A percentile compares a stretch with the other conserved stretches of the same genome.
Conservation (phyloP, 2,888 invertebrate species). For the Pterobdella sp. region DNA sequence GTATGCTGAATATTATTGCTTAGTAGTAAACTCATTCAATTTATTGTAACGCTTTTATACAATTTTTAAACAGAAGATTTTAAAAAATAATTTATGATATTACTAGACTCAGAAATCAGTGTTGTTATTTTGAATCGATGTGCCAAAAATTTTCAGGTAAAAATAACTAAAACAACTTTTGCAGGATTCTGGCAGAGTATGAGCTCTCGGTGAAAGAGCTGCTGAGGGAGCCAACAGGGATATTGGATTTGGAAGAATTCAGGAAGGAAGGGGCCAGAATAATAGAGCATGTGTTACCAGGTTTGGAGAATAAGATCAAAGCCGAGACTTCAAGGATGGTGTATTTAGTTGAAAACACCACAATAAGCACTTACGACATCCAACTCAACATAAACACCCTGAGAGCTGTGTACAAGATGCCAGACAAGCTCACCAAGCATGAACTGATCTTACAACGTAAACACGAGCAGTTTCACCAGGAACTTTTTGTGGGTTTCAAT, state of each 20-base stretch:
- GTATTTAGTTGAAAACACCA: conserved; percentile 74
- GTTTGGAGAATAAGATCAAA: conserved; percentile 69
- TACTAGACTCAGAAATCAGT: too few relatives aligned
- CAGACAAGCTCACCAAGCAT: conserved; percentile 20
- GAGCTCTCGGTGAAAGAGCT: conserved; percentile 69
- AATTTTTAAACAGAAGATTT: too few relatives aligned
- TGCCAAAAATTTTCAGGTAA: too few relatives aligned
- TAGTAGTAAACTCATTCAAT: too few relatives aligned
- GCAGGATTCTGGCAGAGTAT: conserved; percentile 64
- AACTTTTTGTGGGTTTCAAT: background rate
- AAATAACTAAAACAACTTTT: too few relatives aligned
- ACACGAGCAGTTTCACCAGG: conserved; percentile 15
- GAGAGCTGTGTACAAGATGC: conserved; percentile 18
- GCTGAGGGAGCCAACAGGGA: conserved; percentile 70
- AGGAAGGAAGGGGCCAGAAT: conserved; percentile 67
- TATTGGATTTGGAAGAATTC: conserved; percentile 74
- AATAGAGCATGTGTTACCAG: conserved; percentile 62
- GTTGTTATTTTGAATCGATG: too few relatives aligned
- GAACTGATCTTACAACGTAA: conserved; percentile 8
- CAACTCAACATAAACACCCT: conserved; percentile 73
- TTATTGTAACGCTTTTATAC: too few relatives aligned
- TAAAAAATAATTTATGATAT: too few relatives aligned
- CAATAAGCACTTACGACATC: conserved; percentile 73
- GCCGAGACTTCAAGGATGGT: conserved; percentile 56
- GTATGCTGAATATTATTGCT: too few relatives aligned